Base-by-base conservation (phyloP, 1,140 invertebrate species). In the Drosophila pachea region DNA sequence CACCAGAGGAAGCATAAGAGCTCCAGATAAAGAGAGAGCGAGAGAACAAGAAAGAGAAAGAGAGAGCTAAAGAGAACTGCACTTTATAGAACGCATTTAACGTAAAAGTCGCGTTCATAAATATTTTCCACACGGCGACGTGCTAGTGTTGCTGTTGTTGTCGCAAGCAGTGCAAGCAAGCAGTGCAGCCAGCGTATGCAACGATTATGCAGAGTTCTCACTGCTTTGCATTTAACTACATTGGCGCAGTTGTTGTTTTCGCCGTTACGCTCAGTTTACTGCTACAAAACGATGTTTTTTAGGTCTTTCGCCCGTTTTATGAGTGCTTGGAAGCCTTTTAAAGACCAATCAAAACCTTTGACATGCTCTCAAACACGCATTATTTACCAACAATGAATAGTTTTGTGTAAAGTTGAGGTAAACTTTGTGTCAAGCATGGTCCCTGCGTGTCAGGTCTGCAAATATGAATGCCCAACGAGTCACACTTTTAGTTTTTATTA, bases 191-290 rank as follows among this genome's bases (percentile, higher is more conserved):
- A 35, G 63, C 54, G 29, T 58, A 70, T 68, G 78, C 72, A 78
- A 84, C 76, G 78, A 83, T 83, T 84, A 83, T 73, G 72, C 53
- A 67, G 79, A 73, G 79, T 84, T 84, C 84, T 74, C 76, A 76
- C 64, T 84, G 73, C 72, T 76, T 84, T 83, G 59, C 72, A 69
- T 74, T 74, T 74, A 74, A 40, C 63, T 49, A 47, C 47, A 31
- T 59, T 38, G 36, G 5, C 32, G 33, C 31, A 14, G 66, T 55
- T 50, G 58, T 40, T 78, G 65, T 53, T 29, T 49, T 40, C 50
- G 22, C 5, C 32, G 48, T 33, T 40, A 52, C 42, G 43, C 45
- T 38, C 47, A 60, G 60, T 73, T 73, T 59, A 69, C 47, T 60
- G 33, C 48, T 50, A 45, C 52, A 56, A 43, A 50, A 48, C 59